phyloP scores from a whole-genome alignment of 2,797 vertebrate genomes.

The Sebastes aleutianus region DNA sequence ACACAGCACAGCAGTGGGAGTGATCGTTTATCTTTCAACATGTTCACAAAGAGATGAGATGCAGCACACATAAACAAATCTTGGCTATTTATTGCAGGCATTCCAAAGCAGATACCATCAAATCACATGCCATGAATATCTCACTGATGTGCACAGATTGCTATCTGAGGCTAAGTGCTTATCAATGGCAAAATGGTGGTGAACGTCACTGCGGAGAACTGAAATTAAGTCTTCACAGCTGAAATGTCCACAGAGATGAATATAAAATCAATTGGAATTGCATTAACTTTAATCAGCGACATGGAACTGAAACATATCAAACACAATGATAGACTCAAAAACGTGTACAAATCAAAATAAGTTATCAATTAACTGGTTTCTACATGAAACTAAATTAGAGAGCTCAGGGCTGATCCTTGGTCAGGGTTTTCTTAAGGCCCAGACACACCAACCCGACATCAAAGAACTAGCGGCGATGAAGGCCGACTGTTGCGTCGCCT shows the following conservation, averaged over 20 bases:
- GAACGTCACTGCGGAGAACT: background rate
- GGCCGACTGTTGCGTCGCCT: too few relatives aligned
- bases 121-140: background rate
- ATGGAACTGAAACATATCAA: background rate
- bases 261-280: background rate
- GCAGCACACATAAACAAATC: slow-evolving; percentile 5
- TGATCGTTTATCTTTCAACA: background rate
- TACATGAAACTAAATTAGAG: background rate
- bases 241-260: background rate
- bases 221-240: background rate
- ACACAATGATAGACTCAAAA: background rate
- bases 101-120: background rate
- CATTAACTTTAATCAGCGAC: background rate
- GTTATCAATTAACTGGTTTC: background rate
- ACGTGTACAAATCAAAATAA: background rate
- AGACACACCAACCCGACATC: too few relatives aligned
- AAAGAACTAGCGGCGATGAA: too few relatives aligned
- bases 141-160: background rate
- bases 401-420: too few relatives aligned
- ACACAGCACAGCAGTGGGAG: background rate
- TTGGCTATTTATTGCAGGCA: background rate
- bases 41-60: background rate
- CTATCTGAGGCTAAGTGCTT: background rate
- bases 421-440: too few relatives aligned
- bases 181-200: background rate